Evolutionary conservation across 2,113 vertebrate species (phyloP), one percentile per base, ranked within the genome.

Genomic region (Willisornis vidua): DNA sequence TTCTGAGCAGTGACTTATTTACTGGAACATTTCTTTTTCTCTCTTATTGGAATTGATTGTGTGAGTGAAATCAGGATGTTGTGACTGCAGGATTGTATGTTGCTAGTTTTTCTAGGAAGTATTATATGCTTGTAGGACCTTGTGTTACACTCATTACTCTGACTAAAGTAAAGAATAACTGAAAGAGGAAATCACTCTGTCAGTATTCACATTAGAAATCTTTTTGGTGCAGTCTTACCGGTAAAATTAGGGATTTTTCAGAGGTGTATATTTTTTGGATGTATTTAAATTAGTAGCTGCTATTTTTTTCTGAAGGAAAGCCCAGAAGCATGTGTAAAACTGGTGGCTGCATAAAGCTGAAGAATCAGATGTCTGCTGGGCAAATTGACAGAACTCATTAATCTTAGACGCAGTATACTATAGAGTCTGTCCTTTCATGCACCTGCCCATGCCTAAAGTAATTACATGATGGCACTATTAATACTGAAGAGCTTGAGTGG

Each of bases 381-480:
- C 98, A 98, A 98, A 98, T 98, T 98, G 98, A 98, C 98, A 98
- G 98, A 98, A 97, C 98, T 98, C 98, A 98, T 98, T 98, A 98
- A 98, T 98, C 98, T 98, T 98, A 92, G 91, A 97, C 90, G 97
- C 97, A 94, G 97, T 87, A 94, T 97, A 93, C 97, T 98, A 97
- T 96, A 95, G 93, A 98, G 95, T 97, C 97, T 98, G 98, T 98
- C 98, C 98, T 98, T 98, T 98, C 97, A 93, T 97, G 98, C 98
- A 98, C 98, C 98, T 98, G 98, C 97, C 97, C 95, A 96, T 98
- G 98, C 97, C 97, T 96, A 94, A 97, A 98, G 98, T 98, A 98
- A 98, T 98, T 98, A 98, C 97, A 98, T 97, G 97, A 98, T 98
- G 98, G 97, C 97, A 98, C 98, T 98, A 98, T 98, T 98, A 98